Conservation (phyloP, 2,113 vertebrate genomes). For the Delphinapterus leucas region DNA sequence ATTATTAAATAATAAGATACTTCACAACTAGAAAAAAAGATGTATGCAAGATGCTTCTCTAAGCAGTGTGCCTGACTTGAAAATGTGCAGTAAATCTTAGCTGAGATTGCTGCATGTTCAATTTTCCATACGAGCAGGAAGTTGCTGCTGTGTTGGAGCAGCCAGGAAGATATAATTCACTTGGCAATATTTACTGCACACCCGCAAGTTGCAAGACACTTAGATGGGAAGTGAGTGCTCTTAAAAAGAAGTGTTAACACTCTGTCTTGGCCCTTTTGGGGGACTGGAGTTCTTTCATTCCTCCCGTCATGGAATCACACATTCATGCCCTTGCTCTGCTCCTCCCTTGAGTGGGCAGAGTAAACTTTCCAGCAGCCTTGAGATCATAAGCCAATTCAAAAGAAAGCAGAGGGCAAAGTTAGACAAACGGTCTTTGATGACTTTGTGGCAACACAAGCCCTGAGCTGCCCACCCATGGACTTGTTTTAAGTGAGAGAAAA, state of each 20-base stretch:
- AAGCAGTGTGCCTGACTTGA: background rate
- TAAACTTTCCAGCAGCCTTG: background rate
- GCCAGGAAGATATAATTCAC: background rate
- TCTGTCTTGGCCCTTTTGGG: background rate
- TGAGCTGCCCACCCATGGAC: background rate
- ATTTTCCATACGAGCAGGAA: background rate
- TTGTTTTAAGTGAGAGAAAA: background rate
- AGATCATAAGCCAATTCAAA: background rate
- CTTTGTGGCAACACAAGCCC: background rate
- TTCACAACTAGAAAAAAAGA: background rate
- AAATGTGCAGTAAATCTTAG: background rate
- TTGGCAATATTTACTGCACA: background rate
- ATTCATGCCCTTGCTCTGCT: background rate
- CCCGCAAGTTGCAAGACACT: background rate
- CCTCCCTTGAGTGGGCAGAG: background rate
- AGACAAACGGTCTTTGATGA: background rate
- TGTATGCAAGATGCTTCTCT: background rate
- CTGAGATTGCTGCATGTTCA: rapidly evolving
- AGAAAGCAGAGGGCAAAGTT: background rate
- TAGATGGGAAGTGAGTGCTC: background rate
- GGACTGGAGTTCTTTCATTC: background rate
- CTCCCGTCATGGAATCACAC: background rate
- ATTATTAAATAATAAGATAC: background rate
- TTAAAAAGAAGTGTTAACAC: background rate
- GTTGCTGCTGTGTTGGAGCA: background rate